Evolutionary conservation across 2,888 invertebrate species (phyloP).

Genomic region (Melanophora roralis): DNA sequence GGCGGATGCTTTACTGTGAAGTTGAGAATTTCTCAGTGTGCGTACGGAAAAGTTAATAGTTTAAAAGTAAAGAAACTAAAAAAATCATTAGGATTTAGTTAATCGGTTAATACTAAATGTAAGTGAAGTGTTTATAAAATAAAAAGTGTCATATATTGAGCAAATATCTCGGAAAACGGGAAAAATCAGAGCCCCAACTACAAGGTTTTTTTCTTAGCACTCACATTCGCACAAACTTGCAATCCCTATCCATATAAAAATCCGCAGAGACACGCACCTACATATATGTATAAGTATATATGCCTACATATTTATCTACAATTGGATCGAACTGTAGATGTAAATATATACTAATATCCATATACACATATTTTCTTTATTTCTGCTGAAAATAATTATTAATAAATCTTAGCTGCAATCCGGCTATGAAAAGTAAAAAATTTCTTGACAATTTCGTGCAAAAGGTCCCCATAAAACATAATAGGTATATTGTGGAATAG

Average conservation of each 20-base stretch:
- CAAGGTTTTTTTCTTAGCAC: conserved; percentile 58
- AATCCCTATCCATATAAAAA: conserved; percentile 22
- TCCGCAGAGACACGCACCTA: conserved; percentile 31
- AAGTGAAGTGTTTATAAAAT: conserved; percentile 50
- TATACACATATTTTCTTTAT: conserved; percentile 61
- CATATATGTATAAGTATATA: conserved; percentile 34
- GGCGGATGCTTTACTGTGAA: conserved; percentile 60
- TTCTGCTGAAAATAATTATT: conserved; percentile 50
- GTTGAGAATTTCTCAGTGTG: conserved; percentile 60
- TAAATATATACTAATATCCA: conserved; percentile 46
- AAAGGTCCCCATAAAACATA: background rate
- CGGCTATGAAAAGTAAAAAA: conserved; percentile 26
- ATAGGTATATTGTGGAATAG: conserved; percentile 17
- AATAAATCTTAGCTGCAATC: conserved; percentile 36
- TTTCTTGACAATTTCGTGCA: conserved; percentile 15
- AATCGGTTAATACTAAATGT: conserved; percentile 54
- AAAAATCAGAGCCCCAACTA: conserved; percentile 29
- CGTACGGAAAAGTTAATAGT: conserved; percentile 58
- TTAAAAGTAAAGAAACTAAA: conserved; percentile 49
- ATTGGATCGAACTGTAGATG: conserved; percentile 36
- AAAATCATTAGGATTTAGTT: conserved; percentile 45
- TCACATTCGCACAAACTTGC: conserved; percentile 27
- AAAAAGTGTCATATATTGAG: conserved; percentile 9
- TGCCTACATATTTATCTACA: conserved; percentile 30
- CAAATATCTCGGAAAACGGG: background rate